These are phyloP conservation scores for Rhagoletis zephyria DNA, from an alignment of 1,140 invertebrate species.

Conservation along the genomic window DNA sequence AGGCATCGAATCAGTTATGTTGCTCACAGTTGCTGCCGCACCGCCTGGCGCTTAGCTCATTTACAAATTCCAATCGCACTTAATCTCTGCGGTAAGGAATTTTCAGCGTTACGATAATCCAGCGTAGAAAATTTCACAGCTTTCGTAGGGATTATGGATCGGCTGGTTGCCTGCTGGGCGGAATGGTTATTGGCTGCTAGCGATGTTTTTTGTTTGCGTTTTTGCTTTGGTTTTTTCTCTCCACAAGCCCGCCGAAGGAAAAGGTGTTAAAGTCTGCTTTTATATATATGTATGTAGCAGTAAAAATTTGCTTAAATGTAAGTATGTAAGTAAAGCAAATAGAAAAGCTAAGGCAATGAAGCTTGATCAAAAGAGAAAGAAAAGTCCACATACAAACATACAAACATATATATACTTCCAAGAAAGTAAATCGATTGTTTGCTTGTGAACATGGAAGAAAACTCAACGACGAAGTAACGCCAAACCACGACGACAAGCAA, in stretches of 20 bases:
- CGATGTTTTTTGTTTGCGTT: neutral
- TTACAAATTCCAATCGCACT: constrained; percentile 65
- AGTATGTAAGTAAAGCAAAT: too few species aligned
- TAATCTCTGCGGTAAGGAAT: constrained; percentile 65
- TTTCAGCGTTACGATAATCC: constrained; percentile 64
- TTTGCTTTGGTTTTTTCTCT: neutral
- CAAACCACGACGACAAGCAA: constrained; percentile 13
- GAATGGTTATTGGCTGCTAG: neutral
- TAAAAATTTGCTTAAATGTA: too few species aligned
- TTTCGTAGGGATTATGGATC: constrained; percentile 50
- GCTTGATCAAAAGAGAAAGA: neutral
- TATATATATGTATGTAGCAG: too few species aligned
- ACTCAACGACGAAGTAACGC: neutral
- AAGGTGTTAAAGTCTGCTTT: neutral
- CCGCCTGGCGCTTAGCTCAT: constrained; percentile 58
- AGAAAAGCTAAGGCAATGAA: neutral
- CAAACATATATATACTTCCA: neutral
- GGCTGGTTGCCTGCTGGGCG: neutral
- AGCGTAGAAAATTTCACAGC: constrained; percentile 70
- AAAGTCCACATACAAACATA: neutral
- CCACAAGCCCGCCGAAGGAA: neutral
- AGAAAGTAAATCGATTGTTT: neutral
- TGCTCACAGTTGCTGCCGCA: too few species aligned
- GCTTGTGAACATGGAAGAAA: neutral
- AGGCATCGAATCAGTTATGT: too few species aligned